Conservation (phyloP, 2,888 invertebrate genomes). For the Kryphioiulus occultus region DNA sequence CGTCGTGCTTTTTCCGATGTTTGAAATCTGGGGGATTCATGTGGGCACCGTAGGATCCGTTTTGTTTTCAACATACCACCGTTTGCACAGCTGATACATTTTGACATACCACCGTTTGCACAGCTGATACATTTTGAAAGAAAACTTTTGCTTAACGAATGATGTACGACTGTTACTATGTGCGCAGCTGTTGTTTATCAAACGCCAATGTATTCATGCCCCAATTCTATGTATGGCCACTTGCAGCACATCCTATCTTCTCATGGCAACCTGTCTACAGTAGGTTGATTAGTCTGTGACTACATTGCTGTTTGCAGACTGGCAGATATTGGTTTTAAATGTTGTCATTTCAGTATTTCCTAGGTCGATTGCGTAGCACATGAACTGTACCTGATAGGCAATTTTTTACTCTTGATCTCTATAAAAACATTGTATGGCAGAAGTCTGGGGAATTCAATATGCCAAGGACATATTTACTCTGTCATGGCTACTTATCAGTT, state of each 20-base stretch:
- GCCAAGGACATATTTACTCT: too few species aligned
- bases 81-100: background rate
- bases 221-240: background rate
- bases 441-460: too few species aligned
- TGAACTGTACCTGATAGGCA: too few species aligned
- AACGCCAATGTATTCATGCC: background rate
- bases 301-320: too few species aligned
- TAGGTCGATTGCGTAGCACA: too few species aligned
- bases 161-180: background rate
- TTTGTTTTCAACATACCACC: background rate
- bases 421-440: too few species aligned
- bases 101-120: background rate
- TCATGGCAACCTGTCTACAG: background rate
- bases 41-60: background rate
- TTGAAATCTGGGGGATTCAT: background rate
- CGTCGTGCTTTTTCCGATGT: background rate
- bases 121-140: background rate
- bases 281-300: background rate
- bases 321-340: too few species aligned
- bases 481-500: too few species aligned
- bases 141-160: background rate
- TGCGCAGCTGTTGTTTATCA: conserved; percentile 12
- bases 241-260: background rate
- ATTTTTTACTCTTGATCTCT: too few species aligned
- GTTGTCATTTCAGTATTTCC: too few species aligned